Evolutionary conservation across 1,140 invertebrate species (phyloP).

Genomic region (Drosophila bocki): DNA sequence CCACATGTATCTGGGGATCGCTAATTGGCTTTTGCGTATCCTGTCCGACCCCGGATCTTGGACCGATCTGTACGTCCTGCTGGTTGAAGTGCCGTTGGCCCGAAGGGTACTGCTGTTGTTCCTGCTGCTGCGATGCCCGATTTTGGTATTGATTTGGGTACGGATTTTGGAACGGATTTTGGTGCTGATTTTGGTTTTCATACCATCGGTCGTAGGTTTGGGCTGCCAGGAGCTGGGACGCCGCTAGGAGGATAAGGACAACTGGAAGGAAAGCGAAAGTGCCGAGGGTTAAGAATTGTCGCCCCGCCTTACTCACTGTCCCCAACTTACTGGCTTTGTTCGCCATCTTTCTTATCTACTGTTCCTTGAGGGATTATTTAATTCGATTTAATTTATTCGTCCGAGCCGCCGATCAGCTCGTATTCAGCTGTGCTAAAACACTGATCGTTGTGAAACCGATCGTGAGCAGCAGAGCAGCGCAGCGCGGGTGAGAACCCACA

Average conservation of each 20-base stretch:
- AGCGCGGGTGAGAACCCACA: slow-evolving; percentile 15
- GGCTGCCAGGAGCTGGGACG: not conserved
- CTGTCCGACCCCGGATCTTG: not conserved
- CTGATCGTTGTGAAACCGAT: slow-evolving; percentile 59
- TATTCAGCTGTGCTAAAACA: slow-evolving; percentile 59
- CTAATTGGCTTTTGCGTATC: not conserved
- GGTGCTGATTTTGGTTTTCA: too few species aligned
- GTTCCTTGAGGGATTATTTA: slow-evolving; percentile 3
- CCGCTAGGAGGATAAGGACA: slow-evolving; percentile 23
- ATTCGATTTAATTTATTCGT: slow-evolving; percentile 17
- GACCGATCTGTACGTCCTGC: not conserved
- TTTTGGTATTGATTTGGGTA: too few species aligned
- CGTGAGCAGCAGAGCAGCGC: slow-evolving; percentile 5
- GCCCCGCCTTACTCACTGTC: slow-evolving; percentile 12
- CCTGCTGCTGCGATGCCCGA: not conserved
- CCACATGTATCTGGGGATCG: not conserved
- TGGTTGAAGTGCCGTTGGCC: too few species aligned
- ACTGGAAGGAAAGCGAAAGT: slow-evolving; percentile 12
- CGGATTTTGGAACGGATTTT: not conserved
- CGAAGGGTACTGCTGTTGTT: not conserved
- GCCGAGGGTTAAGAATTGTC: not conserved
- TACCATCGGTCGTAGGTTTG: not conserved
- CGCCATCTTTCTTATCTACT: slow-evolving; percentile 49
- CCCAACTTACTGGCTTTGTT: slow-evolving; percentile 54
- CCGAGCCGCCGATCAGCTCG: slow-evolving; percentile 58